Percentiles rank a stretch among this genome's conserved stretches.
Conservation (phyloP, 1,140 invertebrate species). For the Melanaphis sacchari region DNA sequence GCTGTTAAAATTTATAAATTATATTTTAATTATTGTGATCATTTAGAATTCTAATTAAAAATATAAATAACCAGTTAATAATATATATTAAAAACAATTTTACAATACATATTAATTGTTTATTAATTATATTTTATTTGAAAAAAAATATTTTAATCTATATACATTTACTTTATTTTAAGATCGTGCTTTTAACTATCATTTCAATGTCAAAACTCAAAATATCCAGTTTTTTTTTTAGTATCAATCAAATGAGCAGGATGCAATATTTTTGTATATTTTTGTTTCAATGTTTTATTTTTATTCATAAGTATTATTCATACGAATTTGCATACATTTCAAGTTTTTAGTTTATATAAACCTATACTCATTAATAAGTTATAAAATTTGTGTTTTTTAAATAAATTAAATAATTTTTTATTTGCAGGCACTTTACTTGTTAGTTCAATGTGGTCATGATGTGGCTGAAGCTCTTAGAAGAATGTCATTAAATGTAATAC, state of each 20-base stretch:
- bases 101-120: not conserved
- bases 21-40: not conserved
- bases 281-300: not conserved
- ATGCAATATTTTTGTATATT: not conserved
- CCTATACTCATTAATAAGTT: not conserved
- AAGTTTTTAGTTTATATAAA: not conserved
- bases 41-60: not conserved
- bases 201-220: not conserved
- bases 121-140: not conserved
- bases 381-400: not conserved
- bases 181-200: not conserved
- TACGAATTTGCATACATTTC: too few relatives aligned
- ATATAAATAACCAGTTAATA: not conserved
- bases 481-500: slow-evolving; percentile 80
- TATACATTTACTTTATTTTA: not conserved
- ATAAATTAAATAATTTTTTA: not conserved
- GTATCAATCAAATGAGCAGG: not conserved
- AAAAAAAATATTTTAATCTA: not conserved
- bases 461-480: slow-evolving; percentile 89
- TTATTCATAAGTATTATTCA: not conserved
- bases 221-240: not conserved
- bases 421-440: slow-evolving; percentile 82
- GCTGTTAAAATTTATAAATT: not conserved
- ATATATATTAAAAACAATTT: not conserved
- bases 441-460: slow-evolving; percentile 94